Evolutionary conservation across 2,888 invertebrate genomes (phyloP).

Genomic region (Julus scanicus): DNA sequence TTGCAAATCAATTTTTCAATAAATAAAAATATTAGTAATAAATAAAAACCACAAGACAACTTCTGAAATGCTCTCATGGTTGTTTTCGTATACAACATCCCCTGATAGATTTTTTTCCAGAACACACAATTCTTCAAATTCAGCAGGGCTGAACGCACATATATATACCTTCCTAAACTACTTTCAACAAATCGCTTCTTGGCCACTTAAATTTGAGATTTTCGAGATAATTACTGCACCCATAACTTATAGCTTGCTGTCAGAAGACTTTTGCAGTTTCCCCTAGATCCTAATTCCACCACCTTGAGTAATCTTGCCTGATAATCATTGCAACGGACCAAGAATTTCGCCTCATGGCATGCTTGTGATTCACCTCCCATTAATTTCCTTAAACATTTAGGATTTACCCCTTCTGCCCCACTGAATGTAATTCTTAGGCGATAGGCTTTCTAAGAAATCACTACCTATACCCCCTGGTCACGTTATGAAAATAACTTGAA

Average conservation of each 20-base stretch:
- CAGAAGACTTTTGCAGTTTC: not conserved
- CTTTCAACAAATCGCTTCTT: not conserved
- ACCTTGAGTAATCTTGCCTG: slow-evolving; percentile 17
- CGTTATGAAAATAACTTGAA: not conserved
- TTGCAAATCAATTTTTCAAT: not conserved
- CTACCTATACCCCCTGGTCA: not conserved
- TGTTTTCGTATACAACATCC: not conserved
- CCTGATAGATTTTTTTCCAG: not conserved
- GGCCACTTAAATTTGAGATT: not conserved
- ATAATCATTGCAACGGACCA: not conserved
- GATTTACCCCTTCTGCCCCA: slow-evolving; percentile 11
- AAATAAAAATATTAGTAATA: not conserved
- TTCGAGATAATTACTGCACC: slow-evolving; percentile 19
- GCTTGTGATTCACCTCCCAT: not conserved
- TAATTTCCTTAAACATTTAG: not conserved
- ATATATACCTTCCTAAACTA: not conserved
- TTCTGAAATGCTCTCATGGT: not conserved
- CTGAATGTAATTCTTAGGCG: not conserved
- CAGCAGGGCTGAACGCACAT: slow-evolving; percentile 8
- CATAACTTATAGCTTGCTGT: slow-evolving; percentile 6
- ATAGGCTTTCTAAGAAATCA: not conserved
- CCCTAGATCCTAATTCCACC: not conserved
- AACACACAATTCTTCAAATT: not conserved
- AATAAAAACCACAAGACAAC: not conserved
- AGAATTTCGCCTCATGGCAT: not conserved